Base-by-base conservation (phyloP, 2,888 invertebrate genomes). In the Drosophila meridiana region DNA sequence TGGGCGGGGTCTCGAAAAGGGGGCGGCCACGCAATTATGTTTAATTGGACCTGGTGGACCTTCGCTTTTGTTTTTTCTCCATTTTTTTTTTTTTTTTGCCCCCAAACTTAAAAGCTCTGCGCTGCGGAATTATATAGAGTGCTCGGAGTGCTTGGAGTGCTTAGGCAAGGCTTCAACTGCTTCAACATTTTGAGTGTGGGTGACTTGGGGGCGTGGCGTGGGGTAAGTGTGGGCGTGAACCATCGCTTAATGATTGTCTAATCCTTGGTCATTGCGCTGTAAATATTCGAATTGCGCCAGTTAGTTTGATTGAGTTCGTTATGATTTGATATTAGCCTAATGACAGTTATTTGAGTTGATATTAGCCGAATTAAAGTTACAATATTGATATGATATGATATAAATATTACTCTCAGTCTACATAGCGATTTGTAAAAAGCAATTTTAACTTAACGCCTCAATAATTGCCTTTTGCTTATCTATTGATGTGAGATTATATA, bases 1-100 rank as follows among this genome's bases (percentile, higher is more conserved):
- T 62, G 64, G 82, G 73, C 69, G 78, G 57, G 69, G 60, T 14
- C 30, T 42, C 26, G n/a, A 5, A 53, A 65, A 38, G 48, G 32
- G 69, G 66, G 45, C 67, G 55, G 57, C 63, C 63, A 61, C 63
- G 84, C 89, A 83, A 83, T 83, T 83, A 87, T 89, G 82, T 89
- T 83, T 83, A 89, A 83, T 83, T 83, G 83, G 83, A 89, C 89
- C 83, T 89, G 74, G 74, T 83, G 89, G 83, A 64, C 82, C 70
- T 53, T 62, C n/a, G 60, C 56, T 62, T 70, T 81, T 71, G 50
- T 58, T 58, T 78, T 20, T 26, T 20, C 34, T 34, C 20, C 11
- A 26, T 52, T 36, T 53, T 14, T 50, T 20, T 47, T 64, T 42
- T 50, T 60, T 70, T 14, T 34, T 52, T 42, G 48, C 36, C 36